A percentile compares a stretch with the other conserved stretches of the same genome.
phyloP scores from a whole-genome alignment of 2,797 vertebrate genomes.

The Pseudochirops cupreus region DNA sequence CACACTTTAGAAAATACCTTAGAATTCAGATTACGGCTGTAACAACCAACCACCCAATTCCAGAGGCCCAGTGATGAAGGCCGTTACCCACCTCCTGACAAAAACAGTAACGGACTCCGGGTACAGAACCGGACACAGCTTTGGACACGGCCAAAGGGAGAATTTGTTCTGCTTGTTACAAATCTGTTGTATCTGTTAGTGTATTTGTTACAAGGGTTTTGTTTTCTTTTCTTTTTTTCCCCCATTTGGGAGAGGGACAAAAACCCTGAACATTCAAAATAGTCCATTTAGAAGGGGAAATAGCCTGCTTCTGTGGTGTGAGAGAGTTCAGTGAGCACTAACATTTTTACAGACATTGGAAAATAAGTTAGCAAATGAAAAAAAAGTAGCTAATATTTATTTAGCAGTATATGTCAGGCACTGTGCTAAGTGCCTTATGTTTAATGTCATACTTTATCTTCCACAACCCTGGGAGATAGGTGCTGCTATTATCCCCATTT shows the following conservation, averaged over 20 bases:
- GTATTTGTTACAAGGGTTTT: too few relatives aligned
- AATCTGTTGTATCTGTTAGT: too few relatives aligned
- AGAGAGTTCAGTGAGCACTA: background rate
- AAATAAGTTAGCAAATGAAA: background rate
- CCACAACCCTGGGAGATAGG: background rate
- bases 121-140: background rate
- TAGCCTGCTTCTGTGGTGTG: background rate
- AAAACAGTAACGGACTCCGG: background rate
- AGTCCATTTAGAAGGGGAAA: background rate
- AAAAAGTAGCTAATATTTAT: too few relatives aligned
- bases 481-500: background rate
- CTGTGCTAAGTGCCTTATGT: too few relatives aligned
- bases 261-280: background rate
- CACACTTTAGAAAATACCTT: background rate
- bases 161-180: background rate
- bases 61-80: background rate
- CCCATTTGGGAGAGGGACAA: background rate
- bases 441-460: background rate
- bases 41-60: background rate
- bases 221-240: too few relatives aligned
- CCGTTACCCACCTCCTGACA: background rate
- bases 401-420: too few relatives aligned
- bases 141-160: background rate
- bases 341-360: background rate
- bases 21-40: background rate